Evolutionary conservation across 2,113 vertebrate species (phyloP), one percentile per base, ranked within the genome.

Genomic region (Menura novaehollandiae): DNA sequence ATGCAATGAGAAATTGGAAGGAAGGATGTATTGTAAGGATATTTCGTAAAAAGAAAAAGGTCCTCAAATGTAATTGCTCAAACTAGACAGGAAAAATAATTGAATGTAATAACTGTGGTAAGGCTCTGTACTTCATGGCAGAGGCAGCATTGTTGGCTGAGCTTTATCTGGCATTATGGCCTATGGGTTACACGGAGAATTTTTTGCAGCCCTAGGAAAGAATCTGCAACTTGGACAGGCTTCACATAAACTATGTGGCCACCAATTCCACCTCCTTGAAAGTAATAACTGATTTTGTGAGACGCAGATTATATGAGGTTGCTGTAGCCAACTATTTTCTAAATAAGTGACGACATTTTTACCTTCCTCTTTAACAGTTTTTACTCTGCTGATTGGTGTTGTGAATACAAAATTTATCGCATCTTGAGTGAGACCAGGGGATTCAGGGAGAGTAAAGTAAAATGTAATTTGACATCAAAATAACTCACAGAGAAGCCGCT

Each of bases 401-500:
- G 74, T 93, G 79, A 95, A 92, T 71, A 81, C 24, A 83, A 87
- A 95, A 96, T 94, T 94, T 93, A 94, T 76, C 39, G 16, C 43
- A 49, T 59, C 47, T 67, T 79, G 43, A 87, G 30, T 49, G 28
- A 87, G 64, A 77, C 14, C 44, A 60, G 67, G 55, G 76, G 75
- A 66, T 90, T 52, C 55, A 59, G 37, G 16, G 56, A 93, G 58
- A 96, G 52, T 66, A 89, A 95, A 91, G 95, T 80, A 76, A 92
- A 97, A 93, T 35, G 62, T 77, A 94, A 96, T 93, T 93, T 92
- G 55, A 81, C 74, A 95, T 95, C 80, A 93, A 89, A 95, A 94
- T 96, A 95, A 86, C 44, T 95, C 90, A 88, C 39, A 41, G 75
- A 67, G 91, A 91, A 89, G 37, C 43, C 59, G 58, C 92, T 95